Base-by-base conservation (phyloP, 2,113 vertebrate genomes). In the Synodontis membranacea region DNA sequence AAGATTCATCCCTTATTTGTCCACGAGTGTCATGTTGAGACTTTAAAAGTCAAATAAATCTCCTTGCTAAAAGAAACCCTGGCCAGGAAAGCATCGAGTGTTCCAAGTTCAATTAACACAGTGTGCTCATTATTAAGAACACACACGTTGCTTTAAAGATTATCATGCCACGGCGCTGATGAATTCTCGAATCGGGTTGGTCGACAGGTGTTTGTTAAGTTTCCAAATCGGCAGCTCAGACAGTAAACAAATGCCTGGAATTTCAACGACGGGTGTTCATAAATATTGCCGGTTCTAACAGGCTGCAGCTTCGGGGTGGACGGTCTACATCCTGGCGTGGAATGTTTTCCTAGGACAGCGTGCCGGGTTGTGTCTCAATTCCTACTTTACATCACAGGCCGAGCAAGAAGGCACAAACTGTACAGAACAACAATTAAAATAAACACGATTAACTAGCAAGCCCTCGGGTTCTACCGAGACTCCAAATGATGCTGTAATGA, bases 1-100 rank as follows among this genome's bases (percentile, higher is more conserved):
- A 79, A 56, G n/a, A 54, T 54, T 37, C 19, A 31, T 76, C 46
- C 74, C 74, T 76, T 50, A 76, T 76, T 50, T 50, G 74, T 54
- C 76, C 76, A 23, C 37, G 76, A 54, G n/a, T 54, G 76, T 79
- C 76, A 37, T 23, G 34, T 21, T 21, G 54, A 79, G 28, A 76
- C 15, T 75, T 75, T 42, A 44, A 44, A 74, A 74, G 28, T n/a
- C 19, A 78, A 78, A 78, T n/a, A 21, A 34, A 54, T 12, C 31
- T 54, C 76, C 9, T 37, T 25, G 48, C n/a, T 25, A 54, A 23
- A 5, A 54, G 50, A 80, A 80, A 80, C 9, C 31, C 19, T 21
- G 75, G n/a, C n/a, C 75, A 21, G 6, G 75, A 78, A 34, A 21
- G 28, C 21, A 78, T 19, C 48, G 1, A 37, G 50, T 6, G 76